A percentile compares a stretch with the other conserved stretches of the same genome.
These are phyloP conservation scores for Hydrolagus colliei DNA, from an alignment of 2,797 vertebrate species.

Conservation along the genomic window DNA sequence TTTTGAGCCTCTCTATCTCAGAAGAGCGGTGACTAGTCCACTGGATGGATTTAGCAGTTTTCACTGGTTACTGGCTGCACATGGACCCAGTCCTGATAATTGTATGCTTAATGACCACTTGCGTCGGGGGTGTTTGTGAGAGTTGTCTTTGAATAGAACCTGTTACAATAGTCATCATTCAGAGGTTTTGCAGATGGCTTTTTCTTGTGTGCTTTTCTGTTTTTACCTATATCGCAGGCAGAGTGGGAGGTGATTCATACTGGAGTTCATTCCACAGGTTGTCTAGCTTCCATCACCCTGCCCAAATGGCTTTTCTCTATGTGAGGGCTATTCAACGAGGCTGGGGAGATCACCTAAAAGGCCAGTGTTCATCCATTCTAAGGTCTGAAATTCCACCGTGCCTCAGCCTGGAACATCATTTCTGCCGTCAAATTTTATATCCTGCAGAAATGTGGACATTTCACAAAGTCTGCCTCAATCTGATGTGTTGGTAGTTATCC, in stretches of 20 bases:
- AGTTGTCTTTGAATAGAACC: too few relatives aligned
- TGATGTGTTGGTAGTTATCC: too few relatives aligned
- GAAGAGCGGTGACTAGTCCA: background rate
- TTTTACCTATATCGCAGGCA: background rate
- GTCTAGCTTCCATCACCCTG: background rate
- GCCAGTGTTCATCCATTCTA: too few relatives aligned
- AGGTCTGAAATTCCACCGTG: too few relatives aligned
- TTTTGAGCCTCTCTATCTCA: slow-evolving; percentile 32
- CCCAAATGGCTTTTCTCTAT: background rate
- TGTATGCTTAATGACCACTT: background rate
- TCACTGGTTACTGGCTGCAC: background rate
- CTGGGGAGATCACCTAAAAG: background rate
- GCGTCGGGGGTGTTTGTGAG: too few relatives aligned
- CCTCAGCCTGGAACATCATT: too few relatives aligned
- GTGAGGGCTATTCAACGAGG: background rate
- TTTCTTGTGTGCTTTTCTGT: background rate
- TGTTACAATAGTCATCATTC: too few relatives aligned
- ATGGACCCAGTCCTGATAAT: background rate
- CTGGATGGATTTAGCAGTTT: background rate
- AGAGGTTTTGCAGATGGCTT: background rate
- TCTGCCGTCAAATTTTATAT: too few relatives aligned
- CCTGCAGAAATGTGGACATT: too few relatives aligned
- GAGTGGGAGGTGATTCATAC: too few relatives aligned
- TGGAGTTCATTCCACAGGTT: background rate
- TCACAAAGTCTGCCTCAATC: too few relatives aligned